Conservation (phyloP, 2,888 invertebrate genomes). For the Patella caerulea region DNA sequence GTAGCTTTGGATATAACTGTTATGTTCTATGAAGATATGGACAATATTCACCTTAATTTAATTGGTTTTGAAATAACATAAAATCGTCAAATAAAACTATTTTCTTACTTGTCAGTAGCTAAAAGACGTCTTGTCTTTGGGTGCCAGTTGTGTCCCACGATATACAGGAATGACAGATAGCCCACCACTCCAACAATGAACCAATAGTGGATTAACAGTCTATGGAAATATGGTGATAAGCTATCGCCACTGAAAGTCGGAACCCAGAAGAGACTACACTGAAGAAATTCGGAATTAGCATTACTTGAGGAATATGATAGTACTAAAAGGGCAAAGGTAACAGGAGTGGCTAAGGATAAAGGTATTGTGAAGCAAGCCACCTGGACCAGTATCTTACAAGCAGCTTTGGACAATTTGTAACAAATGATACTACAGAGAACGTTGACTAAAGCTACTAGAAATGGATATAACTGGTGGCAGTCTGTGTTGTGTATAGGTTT, state of each 20-base stretch:
- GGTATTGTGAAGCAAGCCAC: constrained; percentile 50
- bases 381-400: constrained; percentile 57
- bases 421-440: constrained; percentile 46
- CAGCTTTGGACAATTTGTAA: constrained; percentile 50
- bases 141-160: constrained; percentile 56
- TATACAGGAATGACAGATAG: constrained; percentile 46
- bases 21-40: no score
- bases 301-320: constrained; percentile 43
- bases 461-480: constrained; percentile 45
- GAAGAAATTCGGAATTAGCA: constrained; percentile 75
- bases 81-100: not conserved
- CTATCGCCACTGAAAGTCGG: constrained; percentile 93
- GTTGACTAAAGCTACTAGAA: constrained; percentile 46
- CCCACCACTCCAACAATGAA: constrained; percentile 43
- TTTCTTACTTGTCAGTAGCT: constrained; percentile 51
- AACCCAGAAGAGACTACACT: constrained; percentile 78
- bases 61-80: no score
- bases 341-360: constrained; percentile 46
- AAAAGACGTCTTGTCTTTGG: constrained; percentile 53
- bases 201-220: constrained; percentile 36
- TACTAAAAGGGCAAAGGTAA: constrained; percentile 45
- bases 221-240: constrained; percentile 28
- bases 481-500: constrained; percentile 20
- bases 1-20: no score
- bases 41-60: no score